Evolutionary conservation across 2,888 invertebrate species (phyloP), one percentile per base, ranked within the genome.

Genomic region (Andrena haemorrhoa): DNA sequence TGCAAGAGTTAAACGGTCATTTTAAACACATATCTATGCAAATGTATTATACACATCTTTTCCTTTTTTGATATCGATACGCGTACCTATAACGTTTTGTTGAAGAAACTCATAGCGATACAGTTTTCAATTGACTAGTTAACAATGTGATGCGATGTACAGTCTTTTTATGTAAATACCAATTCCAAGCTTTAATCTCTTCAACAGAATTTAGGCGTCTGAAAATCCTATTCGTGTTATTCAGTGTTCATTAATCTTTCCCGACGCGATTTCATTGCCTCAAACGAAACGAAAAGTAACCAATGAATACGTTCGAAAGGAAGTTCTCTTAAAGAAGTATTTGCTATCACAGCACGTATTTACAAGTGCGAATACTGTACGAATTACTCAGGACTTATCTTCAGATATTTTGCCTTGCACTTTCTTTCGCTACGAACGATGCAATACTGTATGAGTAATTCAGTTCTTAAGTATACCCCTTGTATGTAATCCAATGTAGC

Each of bases 81-180:
- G 35, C 56, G 26, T 70, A n/a, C n/a, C n/a, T n/a, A 61, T 64
- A 35, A 71, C 71, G 33, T 2, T 7, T 49, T 29, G 29, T 71
- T 83, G 85, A 85, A 66, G 58, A 72, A 75, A 72, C 71, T 68
- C 33, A 70, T 75, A 69, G 26, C 49, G 26, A 61, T 80, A 73
- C 41, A 53, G 56, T 41, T 72, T 73, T 51, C 53, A 51, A 41
- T 61, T 75, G 31, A 70, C 60, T 83, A 75, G 73, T 47, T 31
- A 73, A 68, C 66, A 72, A 70, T 51, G 70, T 58, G 65, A 77
- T 83, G 71, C 53, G 68, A 33, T 60, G 56, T 61, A 75, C 79
- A 84, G 84, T 79, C 83, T 84, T 84, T 63, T 79, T 41, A 75
- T 78, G 66, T 70, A 73, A 74, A 76, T 74, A 74, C 79, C 79